These are phyloP conservation scores for Mixornis gularis DNA, from an alignment of 2,113 vertebrate genomes.

Conservation along the genomic window DNA sequence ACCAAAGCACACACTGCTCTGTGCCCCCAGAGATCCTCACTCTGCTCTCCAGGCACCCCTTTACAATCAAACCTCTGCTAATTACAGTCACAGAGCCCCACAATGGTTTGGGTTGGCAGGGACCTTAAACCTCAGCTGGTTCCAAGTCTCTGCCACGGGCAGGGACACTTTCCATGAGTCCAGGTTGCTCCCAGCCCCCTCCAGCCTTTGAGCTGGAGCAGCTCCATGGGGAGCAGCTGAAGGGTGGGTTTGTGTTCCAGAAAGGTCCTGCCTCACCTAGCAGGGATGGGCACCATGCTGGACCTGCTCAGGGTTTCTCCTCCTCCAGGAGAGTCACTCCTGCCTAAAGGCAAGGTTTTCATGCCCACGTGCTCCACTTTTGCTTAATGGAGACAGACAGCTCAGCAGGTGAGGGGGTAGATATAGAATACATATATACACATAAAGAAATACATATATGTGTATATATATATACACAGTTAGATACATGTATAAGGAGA, in stretches of 20 bases:
- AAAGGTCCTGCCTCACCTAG: neutral
- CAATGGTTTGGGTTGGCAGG: fast-evolving
- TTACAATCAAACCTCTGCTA: fast-evolving
- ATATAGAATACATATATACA: too few relatives aligned
- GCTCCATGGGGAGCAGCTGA: fast-evolving
- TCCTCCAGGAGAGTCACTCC: neutral
- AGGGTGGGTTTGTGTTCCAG: neutral
- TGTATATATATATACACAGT: too few relatives aligned
- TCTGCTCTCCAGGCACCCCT: neutral
- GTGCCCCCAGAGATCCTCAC: neutral
- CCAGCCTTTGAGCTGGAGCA: fast-evolving
- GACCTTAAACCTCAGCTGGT: too few relatives aligned
- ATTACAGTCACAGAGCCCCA: fast-evolving
- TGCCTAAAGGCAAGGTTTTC: neutral
- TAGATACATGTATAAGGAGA: neutral
- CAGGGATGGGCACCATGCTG: neutral
- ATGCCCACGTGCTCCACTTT: neutral
- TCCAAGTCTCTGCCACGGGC: neutral
- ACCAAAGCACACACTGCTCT: fast-evolving
- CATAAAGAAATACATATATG: neutral
- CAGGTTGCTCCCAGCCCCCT: neutral
- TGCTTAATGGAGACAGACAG: neutral
- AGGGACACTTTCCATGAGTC: fast-evolving
- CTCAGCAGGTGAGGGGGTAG: neutral
- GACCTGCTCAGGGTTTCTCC: neutral